Percentiles rank a stretch among this genome's conserved stretches.
phyloP scores from a whole-genome alignment of 2,113 vertebrate species.

The Sturnira hondurensis region DNA sequence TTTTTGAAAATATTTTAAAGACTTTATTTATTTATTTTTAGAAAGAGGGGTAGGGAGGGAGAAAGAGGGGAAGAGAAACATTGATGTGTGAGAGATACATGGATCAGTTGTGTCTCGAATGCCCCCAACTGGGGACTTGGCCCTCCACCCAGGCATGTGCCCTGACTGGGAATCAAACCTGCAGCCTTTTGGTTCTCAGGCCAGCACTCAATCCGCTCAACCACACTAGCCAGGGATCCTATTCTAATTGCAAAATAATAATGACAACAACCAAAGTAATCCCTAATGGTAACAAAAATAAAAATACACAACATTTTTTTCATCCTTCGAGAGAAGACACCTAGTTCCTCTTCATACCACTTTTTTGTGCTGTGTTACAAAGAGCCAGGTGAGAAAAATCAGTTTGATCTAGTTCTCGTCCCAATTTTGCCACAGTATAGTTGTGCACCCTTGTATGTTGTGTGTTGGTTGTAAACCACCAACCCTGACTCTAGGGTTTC shows the following conservation, averaged over 20 bases:
- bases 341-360: neutral
- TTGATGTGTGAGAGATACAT: no score
- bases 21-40: no score
- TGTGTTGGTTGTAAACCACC: neutral
- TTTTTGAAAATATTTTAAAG: no score
- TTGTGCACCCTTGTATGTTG: neutral
- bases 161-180: no score
- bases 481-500: neutral
- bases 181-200: no score
- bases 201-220: no score
- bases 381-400: neutral
- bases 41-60: no score
- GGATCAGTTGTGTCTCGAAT: no score
- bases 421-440: neutral
- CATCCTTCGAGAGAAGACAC: neutral
- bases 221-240: neutral
- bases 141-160: no score
- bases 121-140: no score
- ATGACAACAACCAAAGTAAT: neutral
- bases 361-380: neutral
- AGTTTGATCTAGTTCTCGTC: neutral
- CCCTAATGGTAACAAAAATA: neutral
- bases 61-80: no score
- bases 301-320: neutral
- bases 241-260: neutral